Percentiles rank a stretch among this genome's conserved stretches.
Evolutionary conservation across 2,888 invertebrate genomes (phyloP).

Genomic region (Hydrotaea diabolus): DNA sequence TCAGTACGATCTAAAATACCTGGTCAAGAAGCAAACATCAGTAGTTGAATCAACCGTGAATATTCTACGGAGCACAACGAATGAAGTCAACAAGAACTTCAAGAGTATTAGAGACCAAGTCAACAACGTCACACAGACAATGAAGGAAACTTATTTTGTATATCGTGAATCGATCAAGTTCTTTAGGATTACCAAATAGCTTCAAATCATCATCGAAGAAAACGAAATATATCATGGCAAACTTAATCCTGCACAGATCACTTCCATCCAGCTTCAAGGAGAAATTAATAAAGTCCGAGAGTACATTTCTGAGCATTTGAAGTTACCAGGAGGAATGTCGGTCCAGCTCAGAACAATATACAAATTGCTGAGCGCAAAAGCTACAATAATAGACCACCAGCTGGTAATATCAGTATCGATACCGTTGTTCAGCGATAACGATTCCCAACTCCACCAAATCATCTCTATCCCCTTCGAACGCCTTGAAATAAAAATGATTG

Average conservation of each 20-base stretch:
- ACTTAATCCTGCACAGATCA: neutral
- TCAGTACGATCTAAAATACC: neutral
- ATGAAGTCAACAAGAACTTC: neutral
- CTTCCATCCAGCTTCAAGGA: neutral
- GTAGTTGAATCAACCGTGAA: neutral
- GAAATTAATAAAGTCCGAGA: neutral
- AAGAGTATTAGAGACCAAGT: no score
- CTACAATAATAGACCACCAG: neutral
- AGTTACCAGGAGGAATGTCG: neutral
- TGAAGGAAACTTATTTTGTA: no score
- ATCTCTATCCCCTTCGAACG: neutral
- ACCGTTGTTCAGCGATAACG: neutral
- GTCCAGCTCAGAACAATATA: neutral
- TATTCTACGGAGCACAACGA: neutral
- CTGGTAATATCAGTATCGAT: neutral
- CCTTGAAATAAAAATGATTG: no score
- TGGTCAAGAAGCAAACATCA: neutral
- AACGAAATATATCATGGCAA: slow-evolving; percentile 22
- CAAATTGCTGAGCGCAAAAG: neutral
- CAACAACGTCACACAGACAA: no score
- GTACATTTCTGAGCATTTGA: neutral
- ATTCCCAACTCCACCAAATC: neutral
- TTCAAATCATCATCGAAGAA: no score
- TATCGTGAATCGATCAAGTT: no score
- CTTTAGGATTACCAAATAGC: no score